Base-by-base conservation (phyloP, 1,140 invertebrate genomes). In the Geopemphigus sp. region DNA sequence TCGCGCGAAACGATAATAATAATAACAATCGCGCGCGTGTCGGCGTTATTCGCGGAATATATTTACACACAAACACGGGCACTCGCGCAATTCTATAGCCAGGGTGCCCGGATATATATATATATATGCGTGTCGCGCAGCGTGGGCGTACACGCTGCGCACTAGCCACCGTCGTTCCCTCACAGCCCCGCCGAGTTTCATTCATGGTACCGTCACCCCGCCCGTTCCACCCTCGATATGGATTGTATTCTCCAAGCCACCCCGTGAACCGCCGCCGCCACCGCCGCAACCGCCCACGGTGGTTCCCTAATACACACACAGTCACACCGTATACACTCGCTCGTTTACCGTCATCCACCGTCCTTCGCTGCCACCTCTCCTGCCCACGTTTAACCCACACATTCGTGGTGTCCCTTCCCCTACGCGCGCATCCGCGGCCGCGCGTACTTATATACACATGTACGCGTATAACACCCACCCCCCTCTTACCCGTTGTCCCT, bases 91-190 rank as follows among this genome's bases (percentile, higher is more conserved):
- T n/a, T n/a, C n/a, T 19, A n/a, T 24, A 50, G 22, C 66, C 45
- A 22, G 45, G 22, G 68, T 47, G 68, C 68, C 68, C 68, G 68
- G 68, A 72, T 72, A 54, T 72, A 54, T 29, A 47, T 72, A 4
- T n/a, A n/a, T n/a, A n/a, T n/a, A n/a, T n/a, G n/a, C n/a, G n/a
- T n/a, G 47, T 72, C 68, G 68, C 68, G 68, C 68, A 72, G 47
- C 68, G 68, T 72, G 68, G 68, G 68, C 68, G 68, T 72, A 32
- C 47, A 19, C 26, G 50, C 50, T n/a, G 68, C 68, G 68, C 68
- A 54, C 26, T 68, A 50, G 6, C 66, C 6, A 22, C 45, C 1
- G 57, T 1, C 32, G 32, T n/a, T n/a, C n/a, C n/a, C n/a, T n/a
- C n/a, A n/a, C n/a, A n/a, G 8, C 1, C n/a, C 22, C 57, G 22